These are phyloP conservation scores for Cetoscarus ocellatus DNA, from an alignment of 2,797 vertebrate genomes.

Conservation along the genomic window DNA sequence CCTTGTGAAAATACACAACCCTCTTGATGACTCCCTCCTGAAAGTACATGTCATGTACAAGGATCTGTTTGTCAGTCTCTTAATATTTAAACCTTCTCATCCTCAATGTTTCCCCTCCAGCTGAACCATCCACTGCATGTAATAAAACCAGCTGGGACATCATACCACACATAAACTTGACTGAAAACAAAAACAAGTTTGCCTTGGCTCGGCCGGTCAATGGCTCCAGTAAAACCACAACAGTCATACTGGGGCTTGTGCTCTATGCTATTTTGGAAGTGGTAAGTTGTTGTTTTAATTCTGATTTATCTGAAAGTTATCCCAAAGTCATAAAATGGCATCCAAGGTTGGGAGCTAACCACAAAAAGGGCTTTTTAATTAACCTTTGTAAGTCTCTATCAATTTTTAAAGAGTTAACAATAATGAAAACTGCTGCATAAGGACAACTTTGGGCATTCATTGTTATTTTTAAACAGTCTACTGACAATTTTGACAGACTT, in stretches of 20 bases:
- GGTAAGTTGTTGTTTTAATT: constrained; percentile 28
- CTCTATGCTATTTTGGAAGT: constrained; percentile 49
- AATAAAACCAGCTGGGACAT: constrained; percentile 45
- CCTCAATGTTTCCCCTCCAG: neutral
- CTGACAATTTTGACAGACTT: no score
- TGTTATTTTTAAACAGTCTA: neutral
- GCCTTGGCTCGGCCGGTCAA: constrained; percentile 46
- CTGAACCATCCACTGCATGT: neutral
- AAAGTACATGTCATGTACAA: no score
- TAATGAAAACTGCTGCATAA: no score
- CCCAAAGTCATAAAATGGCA: no score
- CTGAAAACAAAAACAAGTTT: constrained; percentile 44
- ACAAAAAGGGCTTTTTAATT: neutral
- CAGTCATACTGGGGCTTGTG: constrained; percentile 12
- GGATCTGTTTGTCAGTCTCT: no score
- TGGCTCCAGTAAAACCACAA: constrained; percentile 47
- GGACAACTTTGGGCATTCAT: neutral
- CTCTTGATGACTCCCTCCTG: no score
- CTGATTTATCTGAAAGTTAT: no score
- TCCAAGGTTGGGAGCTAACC: no score
- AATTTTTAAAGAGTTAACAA: no score
- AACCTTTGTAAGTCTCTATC: no score
- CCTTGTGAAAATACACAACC: no score
- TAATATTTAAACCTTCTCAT: neutral
- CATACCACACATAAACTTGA: constrained; percentile 52